Conservation (phyloP, 2,113 vertebrate species). For the Glaucidium brasilianum region DNA sequence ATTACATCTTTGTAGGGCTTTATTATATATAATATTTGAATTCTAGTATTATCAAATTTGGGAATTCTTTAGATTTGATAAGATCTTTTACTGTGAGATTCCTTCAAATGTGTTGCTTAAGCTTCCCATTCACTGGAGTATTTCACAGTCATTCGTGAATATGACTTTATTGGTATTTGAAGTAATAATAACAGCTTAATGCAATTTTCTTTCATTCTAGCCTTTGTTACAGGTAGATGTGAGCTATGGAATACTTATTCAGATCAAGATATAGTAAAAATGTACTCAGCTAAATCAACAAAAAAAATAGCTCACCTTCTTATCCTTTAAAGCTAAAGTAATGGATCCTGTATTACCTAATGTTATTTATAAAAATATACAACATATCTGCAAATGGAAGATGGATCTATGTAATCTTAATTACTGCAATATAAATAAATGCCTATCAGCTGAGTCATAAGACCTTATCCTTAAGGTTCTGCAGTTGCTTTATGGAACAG, state of each 20-base stretch:
- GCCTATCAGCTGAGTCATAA: conserved; percentile 8
- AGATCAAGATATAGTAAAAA: not conserved
- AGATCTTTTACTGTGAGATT: not conserved
- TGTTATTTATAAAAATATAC: not conserved
- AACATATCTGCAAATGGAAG: not conserved
- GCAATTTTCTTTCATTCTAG: not conserved
- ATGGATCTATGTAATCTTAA: not conserved
- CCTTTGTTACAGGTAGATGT: not conserved
- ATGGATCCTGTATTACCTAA: not conserved
- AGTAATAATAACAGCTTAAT: not conserved
- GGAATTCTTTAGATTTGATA: not conserved
- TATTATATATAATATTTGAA: not conserved
- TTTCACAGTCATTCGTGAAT: not conserved
- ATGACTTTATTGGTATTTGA: not conserved
- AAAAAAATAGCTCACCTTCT: not conserved
- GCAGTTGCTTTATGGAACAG: not conserved
- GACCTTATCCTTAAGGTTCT: not conserved
- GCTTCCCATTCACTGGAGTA: not conserved
- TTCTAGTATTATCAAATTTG: not conserved
- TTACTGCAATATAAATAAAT: not conserved
- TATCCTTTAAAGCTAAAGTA: not conserved
- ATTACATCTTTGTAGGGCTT: not conserved
- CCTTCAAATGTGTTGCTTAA: not conserved
- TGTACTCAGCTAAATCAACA: not conserved
- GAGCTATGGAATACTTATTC: not conserved